Conservation (phyloP, 2,888 invertebrate genomes). For the Agrotis puta region DNA sequence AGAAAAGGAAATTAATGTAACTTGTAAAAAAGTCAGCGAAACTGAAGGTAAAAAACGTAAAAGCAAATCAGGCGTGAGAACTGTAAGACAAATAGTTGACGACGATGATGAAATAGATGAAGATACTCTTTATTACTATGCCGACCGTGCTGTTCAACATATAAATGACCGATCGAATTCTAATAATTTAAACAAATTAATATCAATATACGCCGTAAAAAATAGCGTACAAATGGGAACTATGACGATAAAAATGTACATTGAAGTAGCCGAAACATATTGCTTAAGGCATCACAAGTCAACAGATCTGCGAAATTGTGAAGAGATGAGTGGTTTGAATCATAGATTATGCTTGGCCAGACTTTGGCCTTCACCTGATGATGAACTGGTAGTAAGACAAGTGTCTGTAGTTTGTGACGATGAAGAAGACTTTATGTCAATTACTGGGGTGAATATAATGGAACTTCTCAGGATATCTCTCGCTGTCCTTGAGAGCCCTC, state of each 20-base stretch:
- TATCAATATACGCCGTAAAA: conserved; percentile 77
- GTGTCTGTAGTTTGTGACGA: conserved; percentile 80
- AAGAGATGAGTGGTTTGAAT: conserved; percentile 78
- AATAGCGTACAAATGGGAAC: conserved; percentile 76
- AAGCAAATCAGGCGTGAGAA: conserved; percentile 51
- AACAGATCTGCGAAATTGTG: conserved; percentile 73
- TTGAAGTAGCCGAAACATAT: conserved; percentile 81
- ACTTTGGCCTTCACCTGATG: conserved; percentile 80
- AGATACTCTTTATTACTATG: conserved; percentile 79
- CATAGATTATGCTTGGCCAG: conserved; percentile 81
- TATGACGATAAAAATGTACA: conserved; percentile 78
- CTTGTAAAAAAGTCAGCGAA: conserved; percentile 38
- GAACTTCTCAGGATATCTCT: conserved; percentile 75
- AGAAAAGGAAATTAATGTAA: conserved; percentile 56
- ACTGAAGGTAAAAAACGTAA: conserved; percentile 28
- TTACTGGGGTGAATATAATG: conserved; percentile 76
- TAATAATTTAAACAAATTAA: conserved; percentile 80
- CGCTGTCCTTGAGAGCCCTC: conserved; percentile 72
- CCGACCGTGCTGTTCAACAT: conserved; percentile 76
- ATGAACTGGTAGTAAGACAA: conserved; percentile 76
- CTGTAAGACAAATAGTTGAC: conserved; percentile 68
- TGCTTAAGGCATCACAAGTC: conserved; percentile 75
- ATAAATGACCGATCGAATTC: conserved; percentile 73
- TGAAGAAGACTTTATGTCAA: conserved; percentile 73
- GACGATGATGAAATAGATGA: conserved; percentile 80